Evolutionary conservation across 2,113 vertebrate genomes (phyloP), one percentile per base, ranked within the genome.

Genomic region (Tympanuchus pallidicinctus): DNA sequence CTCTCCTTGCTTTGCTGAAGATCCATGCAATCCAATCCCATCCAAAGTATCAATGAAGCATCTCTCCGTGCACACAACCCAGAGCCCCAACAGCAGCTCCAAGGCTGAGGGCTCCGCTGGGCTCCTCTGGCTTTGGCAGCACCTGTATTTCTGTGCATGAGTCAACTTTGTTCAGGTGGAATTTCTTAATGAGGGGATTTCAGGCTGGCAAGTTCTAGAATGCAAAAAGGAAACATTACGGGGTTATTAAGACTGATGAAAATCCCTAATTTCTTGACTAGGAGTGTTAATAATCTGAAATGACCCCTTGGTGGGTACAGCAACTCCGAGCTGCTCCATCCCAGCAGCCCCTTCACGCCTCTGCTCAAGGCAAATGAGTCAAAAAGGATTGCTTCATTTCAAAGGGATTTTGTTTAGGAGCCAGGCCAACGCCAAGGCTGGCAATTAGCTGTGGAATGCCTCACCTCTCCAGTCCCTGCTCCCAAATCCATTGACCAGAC

Each of bases 71-170:
- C 32, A 70, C 54, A 18, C 28, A 63, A 76, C 19, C 45, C 10
- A 27, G 18, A 8, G 17, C 3, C 18, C 57, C 5, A 0, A 1
- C 70, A n/a, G 8, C 1, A 4, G 20, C 0, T 0, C 38, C 70
- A 38, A 56, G 32, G 32, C 30, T 57, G 30, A 4, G 4, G 47
- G 45, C 52, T 63, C 45, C 16, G 40, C 2, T 0, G 10, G 52
- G 70, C 15, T 61, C 59, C 30, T 14, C 10, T 9, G 24, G 24
- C 25, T 61, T 18, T 25, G 20, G 10, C 12, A 79, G 54, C 52
- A 71, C 43, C 50, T 48, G 1, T 36, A 13, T 22, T 70, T 43
- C 38, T n/a, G 11, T 15, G 7, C 3, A 1, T 0, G 27, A 65
- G 14, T 42, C 74, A 48, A 3, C 28, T 43, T 52, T 59, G 10